phyloP scores from a whole-genome alignment of 2,113 vertebrate species.

The Puntigrus tetrazona region DNA sequence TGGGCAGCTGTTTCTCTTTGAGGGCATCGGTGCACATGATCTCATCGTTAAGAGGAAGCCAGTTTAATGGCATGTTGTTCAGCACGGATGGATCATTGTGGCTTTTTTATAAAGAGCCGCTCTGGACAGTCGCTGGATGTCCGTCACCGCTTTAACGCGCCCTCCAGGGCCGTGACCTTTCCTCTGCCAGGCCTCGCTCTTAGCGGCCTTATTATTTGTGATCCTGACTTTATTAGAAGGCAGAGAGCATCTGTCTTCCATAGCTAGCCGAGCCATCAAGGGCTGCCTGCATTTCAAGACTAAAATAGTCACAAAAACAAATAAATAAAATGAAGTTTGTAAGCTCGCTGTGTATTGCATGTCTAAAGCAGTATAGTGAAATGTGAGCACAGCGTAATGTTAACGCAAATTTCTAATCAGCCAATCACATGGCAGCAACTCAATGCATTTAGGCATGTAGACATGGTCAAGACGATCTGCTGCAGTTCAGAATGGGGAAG shows the following conservation, averaged over 20 bases:
- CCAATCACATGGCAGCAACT: too few species aligned
- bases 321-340: not conserved
- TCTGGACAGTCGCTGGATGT: not conserved
- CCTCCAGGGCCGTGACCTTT: constrained; percentile 4
- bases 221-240: constrained; percentile 39
- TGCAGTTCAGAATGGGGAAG: too few species aligned
- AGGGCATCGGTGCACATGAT: not conserved
- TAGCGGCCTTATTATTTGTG: constrained; percentile 6
- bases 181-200: constrained; percentile 12
- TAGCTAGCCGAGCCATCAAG: constrained; percentile 37
- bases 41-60: not conserved
- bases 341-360: not conserved
- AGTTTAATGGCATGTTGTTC: not conserved
- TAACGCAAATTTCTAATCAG: too few species aligned
- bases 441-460: too few species aligned
- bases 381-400: too few species aligned
- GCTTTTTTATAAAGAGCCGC: constrained; percentile 1
- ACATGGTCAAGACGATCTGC: too few species aligned
- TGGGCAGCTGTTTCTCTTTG: not conserved
- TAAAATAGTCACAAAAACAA: not conserved
- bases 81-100: not conserved
- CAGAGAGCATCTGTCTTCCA: constrained; percentile 43
- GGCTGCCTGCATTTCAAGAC: constrained; percentile 45
- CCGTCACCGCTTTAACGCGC: not conserved
- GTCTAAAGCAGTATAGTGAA: not conserved